A percentile compares a stretch with the other conserved stretches of the same genome.
phyloP scores from a whole-genome alignment of 2,888 invertebrate species.

The Drosophila eohydei region DNA sequence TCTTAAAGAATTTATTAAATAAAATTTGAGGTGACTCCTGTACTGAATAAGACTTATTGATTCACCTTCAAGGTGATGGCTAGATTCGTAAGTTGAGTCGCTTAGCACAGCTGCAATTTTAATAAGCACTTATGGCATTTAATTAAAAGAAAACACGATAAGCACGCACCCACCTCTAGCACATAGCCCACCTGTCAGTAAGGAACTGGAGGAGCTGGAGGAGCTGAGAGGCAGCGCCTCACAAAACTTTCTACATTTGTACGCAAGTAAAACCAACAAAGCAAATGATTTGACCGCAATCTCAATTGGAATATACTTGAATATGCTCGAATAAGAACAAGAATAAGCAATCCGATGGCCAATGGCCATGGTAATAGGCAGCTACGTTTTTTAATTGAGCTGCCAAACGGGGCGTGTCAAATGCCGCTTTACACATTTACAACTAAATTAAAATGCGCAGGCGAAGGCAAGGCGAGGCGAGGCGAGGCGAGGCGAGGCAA shows the following conservation, averaged over 20 bases:
- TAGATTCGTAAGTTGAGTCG: too few relatives aligned
- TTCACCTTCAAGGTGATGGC: too few relatives aligned
- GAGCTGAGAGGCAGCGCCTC: constrained; percentile 10
- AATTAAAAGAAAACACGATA: neutral
- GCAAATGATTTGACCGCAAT: constrained; percentile 58
- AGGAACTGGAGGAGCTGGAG: constrained; percentile 20
- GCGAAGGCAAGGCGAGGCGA: neutral
- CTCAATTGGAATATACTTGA: constrained; percentile 48
- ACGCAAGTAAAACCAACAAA: constrained; percentile 48
- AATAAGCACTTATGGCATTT: neutral
- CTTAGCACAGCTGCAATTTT: too few relatives aligned
- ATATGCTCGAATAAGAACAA: constrained; percentile 23
- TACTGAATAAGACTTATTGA: too few relatives aligned
- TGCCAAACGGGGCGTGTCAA: constrained; percentile 83
- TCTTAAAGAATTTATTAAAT: too few relatives aligned
- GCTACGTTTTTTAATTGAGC: constrained; percentile 83
- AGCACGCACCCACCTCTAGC: constrained; percentile 13
- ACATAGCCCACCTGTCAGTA: neutral
- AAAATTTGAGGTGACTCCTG: too few relatives aligned
- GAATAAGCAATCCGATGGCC: constrained; percentile 47
- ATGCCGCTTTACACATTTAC: constrained; percentile 83
- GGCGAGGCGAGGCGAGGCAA: neutral
- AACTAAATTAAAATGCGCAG: constrained; percentile 79
- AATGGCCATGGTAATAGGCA: constrained; percentile 66
- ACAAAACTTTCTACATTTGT: constrained; percentile 51